Conservation (phyloP, 2,797 vertebrate genomes). For the Chelidonichthys spinosus region DNA sequence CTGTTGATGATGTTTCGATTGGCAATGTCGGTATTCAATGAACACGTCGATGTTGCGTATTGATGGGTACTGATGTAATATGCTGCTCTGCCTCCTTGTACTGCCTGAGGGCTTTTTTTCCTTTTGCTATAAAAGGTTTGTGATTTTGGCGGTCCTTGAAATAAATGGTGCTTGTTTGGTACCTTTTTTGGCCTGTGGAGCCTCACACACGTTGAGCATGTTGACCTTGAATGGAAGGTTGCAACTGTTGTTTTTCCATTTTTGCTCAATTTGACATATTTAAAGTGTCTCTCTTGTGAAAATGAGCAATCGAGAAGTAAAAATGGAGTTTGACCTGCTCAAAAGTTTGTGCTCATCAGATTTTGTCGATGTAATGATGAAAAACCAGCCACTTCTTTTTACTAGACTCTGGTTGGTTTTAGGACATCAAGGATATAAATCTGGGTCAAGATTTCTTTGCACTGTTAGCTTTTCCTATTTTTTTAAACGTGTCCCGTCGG, state of each 20-base stretch:
- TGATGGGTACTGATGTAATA: too few relatives aligned
- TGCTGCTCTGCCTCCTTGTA: too few relatives aligned
- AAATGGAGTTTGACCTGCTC: neutral
- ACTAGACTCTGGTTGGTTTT: neutral
- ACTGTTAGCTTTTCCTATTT: constrained; percentile 11
- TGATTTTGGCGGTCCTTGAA: neutral
- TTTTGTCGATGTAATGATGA: constrained; percentile 8
- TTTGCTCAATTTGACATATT: neutral
- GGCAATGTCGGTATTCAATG: too few relatives aligned
- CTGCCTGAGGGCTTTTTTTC: too few relatives aligned
- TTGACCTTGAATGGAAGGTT: neutral
- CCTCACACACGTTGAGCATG: neutral
- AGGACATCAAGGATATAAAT: constrained; percentile 18
- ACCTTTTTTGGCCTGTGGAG: neutral
- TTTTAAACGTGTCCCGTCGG: neutral
- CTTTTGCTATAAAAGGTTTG: neutral
- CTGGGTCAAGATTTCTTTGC: constrained; percentile 18
- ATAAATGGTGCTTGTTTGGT: neutral
- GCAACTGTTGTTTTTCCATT: neutral
- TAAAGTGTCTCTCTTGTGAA: neutral
- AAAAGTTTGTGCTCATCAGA: neutral
- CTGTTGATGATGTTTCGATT: too few relatives aligned
- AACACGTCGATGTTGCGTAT: too few relatives aligned
- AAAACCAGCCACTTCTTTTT: neutral
- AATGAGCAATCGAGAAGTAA: neutral